Conservation (phyloP, 2,113 vertebrate genomes). For the Scophthalmus maximus region DNA sequence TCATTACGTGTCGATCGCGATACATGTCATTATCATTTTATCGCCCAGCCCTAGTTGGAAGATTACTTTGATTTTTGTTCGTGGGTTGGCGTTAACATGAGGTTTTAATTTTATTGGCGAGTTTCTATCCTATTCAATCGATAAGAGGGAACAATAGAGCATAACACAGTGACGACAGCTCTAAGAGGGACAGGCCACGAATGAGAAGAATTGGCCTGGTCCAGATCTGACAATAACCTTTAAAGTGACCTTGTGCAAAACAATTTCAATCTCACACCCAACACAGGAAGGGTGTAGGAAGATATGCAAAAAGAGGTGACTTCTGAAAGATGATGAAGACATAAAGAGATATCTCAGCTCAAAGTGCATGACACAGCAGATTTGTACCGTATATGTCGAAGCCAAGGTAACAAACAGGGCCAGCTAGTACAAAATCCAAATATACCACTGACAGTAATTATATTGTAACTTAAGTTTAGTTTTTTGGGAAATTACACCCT, state of each 20-base stretch:
- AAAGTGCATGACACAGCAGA: neutral
- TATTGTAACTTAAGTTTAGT: neutral
- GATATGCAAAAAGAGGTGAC: constrained; percentile 4
- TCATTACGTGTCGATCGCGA: too few relatives aligned
- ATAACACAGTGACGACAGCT: neutral
- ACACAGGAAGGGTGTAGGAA: neutral
- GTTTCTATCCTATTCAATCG: neutral
- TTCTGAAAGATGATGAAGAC: neutral
- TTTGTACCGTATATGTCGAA: neutral
- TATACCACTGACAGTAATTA: neutral
- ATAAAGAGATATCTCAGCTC: constrained; percentile 14
- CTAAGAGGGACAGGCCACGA: too few relatives aligned
- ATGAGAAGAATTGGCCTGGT: neutral
- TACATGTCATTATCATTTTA: too few relatives aligned
- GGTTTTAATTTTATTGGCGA: neutral
- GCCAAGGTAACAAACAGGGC: neutral
- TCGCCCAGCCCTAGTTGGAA: too few relatives aligned
- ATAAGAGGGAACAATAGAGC: neutral
- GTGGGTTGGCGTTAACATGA: neutral
- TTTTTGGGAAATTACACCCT: neutral
- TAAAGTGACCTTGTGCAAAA: neutral
- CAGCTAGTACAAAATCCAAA: neutral
- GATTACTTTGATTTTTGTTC: neutral
- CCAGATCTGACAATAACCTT: neutral
- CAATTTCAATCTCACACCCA: neutral